Base-by-base conservation (phyloP, 2,113 vertebrate species). In the Notarius lentiginosus region DNA sequence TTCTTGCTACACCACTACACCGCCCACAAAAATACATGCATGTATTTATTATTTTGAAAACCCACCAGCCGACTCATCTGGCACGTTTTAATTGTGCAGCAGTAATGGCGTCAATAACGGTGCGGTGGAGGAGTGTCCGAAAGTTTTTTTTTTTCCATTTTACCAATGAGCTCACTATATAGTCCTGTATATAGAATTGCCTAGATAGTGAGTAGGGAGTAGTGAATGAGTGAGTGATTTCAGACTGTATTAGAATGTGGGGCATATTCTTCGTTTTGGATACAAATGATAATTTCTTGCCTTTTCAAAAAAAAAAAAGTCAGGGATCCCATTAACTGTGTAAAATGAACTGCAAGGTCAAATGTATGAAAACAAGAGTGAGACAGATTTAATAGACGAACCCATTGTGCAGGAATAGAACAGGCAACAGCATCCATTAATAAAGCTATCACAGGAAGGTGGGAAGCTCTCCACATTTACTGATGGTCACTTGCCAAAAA, bases 381-480 rank as follows among this genome's bases (percentile, higher is more conserved):
- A 83, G 65, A 18, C 12, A 10, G 27, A 17, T 66, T 49, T 79
- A 56, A 80, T 68, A 79, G 53, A 5, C 20, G 5, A 10, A 41
- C 1, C 6, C 20, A 14, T 58, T 58, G 30, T 58, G 77, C 20
- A 72, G 70, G 70, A 82, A 70, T 51, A 34, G 79, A 22, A 47
- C 41, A 41, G 41, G 41, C 47, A 66, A 65, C 34, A 4, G 41
- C 17, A 66, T 72, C 20, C 14, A 22, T 73, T 73, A 72, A 86
- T 72, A 86, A 70, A 80, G 17, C 51, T 47, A 61, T 68, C 51
- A 79, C 76, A 66, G 51, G 27, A 79, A 79, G 49, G 27, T 66
- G 61, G 47, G 20, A 56, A 24, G 60, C 61, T 66, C 30, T 56
- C 20, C 79, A 17, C 70, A 41, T 58, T 68, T 55, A 56, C 51